Percentiles rank a stretch among this genome's conserved stretches.
Evolutionary conservation across 1,140 invertebrate species (phyloP).

Genomic region (Euborellia annulipes): DNA sequence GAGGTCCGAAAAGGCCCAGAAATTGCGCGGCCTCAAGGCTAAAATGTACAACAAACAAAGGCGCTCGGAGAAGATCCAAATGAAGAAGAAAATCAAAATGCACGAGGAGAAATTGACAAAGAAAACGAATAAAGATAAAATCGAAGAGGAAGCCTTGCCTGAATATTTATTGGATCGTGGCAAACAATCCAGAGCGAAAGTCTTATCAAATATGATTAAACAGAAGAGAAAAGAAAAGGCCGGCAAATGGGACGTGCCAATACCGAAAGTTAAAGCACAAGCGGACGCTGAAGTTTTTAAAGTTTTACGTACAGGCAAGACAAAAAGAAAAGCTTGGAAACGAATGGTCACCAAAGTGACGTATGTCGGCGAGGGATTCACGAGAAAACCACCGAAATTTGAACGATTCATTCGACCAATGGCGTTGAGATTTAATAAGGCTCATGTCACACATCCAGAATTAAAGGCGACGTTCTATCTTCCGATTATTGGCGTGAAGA

Average conservation of each 20-base stretch:
- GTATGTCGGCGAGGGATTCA: constrained; percentile 96
- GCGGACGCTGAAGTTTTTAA: constrained; percentile 97
- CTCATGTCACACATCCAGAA: constrained; percentile 98
- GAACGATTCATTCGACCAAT: constrained; percentile 98
- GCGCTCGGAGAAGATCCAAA: constrained; percentile 95
- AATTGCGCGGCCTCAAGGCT: constrained; percentile 88
- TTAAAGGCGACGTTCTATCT: constrained; percentile 96
- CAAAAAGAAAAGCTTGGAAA: constrained; percentile 95
- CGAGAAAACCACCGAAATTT: constrained; percentile 97
- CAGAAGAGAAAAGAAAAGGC: constrained; percentile 99
- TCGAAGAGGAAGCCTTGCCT: constrained; percentile 81
- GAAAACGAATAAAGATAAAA: constrained; percentile 64
- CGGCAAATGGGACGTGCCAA: constrained; percentile 98
- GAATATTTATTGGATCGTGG: constrained; percentile 95
- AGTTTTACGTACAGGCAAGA: constrained; percentile 87
- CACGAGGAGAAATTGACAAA: constrained; percentile 85
- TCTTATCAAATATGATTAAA: constrained; percentile 98
- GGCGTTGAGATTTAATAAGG: constrained; percentile 90
- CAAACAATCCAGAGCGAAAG: constrained; percentile 83
- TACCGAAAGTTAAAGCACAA: constrained; percentile 94
- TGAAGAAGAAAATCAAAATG: constrained; percentile 93
- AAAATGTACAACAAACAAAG: constrained; percentile 96
- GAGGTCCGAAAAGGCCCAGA: constrained; percentile 74
- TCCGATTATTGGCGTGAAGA: constrained; percentile 98
- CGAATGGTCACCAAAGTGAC: constrained; percentile 98